phyloP scores from a whole-genome alignment of 2,888 invertebrate species.

The Lobophora halterata region DNA sequence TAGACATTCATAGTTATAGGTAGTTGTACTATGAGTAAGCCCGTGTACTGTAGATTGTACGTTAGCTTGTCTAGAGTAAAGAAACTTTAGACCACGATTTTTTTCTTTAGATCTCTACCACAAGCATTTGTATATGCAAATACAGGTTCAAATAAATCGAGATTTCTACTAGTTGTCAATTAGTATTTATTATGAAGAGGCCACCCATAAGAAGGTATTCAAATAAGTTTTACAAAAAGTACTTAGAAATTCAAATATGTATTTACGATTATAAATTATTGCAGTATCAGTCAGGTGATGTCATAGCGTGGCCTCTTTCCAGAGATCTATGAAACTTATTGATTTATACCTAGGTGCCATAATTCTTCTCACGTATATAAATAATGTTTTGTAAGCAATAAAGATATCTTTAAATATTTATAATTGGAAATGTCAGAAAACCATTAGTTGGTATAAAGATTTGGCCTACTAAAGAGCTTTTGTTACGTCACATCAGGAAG shows the following conservation, averaged over 20 bases:
- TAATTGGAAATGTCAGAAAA: too few relatives aligned
- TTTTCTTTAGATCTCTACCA: conserved; percentile 13
- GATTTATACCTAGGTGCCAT: conserved; percentile 5
- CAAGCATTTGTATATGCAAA: conserved; percentile 15
- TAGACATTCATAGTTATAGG: too few relatives aligned
- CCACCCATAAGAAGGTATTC: conserved; percentile 17
- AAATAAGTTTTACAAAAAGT: conserved; percentile 20
- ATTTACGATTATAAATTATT: conserved; percentile 17
- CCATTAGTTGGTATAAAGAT: too few relatives aligned
- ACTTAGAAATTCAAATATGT: conserved; percentile 15
- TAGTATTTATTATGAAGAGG: conserved; percentile 16
- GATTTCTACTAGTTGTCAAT: conserved; percentile 16
- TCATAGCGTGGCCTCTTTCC: conserved; percentile 1
- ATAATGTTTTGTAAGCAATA: background rate
- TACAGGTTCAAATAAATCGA: conserved; percentile 15
- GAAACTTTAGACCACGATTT: conserved; percentile 7
- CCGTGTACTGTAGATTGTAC: too few relatives aligned
- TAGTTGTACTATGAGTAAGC: too few relatives aligned
- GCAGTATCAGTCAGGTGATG: conserved; percentile 13
- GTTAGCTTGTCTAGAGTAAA: conserved; percentile 8
- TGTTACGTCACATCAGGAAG: too few relatives aligned
- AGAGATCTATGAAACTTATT: conserved; percentile 10
- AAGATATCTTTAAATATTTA: background rate
- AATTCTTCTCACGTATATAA: background rate
- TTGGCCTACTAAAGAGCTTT: too few relatives aligned